phyloP scores from a whole-genome alignment of 2,888 invertebrate genomes.

The Euplexia lucipara region DNA sequence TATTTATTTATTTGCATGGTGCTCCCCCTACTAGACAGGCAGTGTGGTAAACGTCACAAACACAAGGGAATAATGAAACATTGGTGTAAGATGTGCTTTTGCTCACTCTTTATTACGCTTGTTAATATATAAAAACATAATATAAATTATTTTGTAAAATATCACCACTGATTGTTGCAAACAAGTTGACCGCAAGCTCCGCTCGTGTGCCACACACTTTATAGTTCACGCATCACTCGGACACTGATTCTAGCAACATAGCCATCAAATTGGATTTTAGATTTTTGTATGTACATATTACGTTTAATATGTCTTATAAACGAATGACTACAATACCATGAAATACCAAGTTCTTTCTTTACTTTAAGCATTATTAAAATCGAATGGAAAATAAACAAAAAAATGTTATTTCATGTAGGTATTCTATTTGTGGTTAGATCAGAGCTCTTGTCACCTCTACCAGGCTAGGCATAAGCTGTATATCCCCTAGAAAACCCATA shows the following conservation, averaged over 20 bases:
- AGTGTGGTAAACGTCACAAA: constrained; percentile 48
- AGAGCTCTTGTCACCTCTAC: constrained; percentile 36
- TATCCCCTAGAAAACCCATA: constrained; percentile 66
- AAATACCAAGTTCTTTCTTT: constrained; percentile 32
- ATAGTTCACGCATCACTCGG: constrained; percentile 36
- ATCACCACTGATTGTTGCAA: constrained; percentile 84
- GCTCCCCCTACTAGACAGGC: not conserved
- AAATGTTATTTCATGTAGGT: constrained; percentile 42
- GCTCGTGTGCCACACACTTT: constrained; percentile 32
- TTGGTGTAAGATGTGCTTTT: constrained; percentile 86
- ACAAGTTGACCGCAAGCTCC: constrained; percentile 72
- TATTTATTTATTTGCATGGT: not conserved
- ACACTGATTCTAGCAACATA: constrained; percentile 12
- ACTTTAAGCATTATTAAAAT: constrained; percentile 36
- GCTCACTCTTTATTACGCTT: constrained; percentile 91
- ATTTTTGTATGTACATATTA: constrained; percentile 21
- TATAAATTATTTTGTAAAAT: constrained; percentile 89
- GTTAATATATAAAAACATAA: constrained; percentile 90
- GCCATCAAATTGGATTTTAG: constrained; percentile 4
- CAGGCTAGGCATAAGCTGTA: constrained; percentile 45
- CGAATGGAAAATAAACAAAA: constrained; percentile 30
- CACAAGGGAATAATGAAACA: constrained; percentile 81
- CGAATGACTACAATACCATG: constrained; percentile 29
- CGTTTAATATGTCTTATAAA: constrained; percentile 9
- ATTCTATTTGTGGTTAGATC: constrained; percentile 24